Evolutionary conservation across 2,888 invertebrate species (phyloP).

Genomic region (Biston betularia): DNA sequence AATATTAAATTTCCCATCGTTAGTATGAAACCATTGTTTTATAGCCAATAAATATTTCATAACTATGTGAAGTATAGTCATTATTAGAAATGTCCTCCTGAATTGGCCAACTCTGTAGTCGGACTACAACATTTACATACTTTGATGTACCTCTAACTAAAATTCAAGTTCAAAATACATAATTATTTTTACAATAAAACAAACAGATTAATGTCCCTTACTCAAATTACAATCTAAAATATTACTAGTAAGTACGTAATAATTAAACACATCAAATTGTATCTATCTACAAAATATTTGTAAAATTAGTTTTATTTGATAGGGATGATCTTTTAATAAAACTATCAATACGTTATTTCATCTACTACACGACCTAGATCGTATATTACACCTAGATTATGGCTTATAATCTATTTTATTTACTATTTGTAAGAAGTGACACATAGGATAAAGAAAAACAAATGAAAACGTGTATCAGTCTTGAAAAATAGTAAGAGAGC

Average conservation of each 20-base stretch:
- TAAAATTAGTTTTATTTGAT: not conserved
- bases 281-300: not conserved
- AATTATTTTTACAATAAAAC: too few relatives aligned
- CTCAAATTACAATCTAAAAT: not conserved
- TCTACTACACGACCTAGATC: not conserved
- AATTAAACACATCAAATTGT: not conserved
- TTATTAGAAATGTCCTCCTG: too few relatives aligned
- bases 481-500: slow-evolving; percentile 17
- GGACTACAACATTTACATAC: too few relatives aligned
- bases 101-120: too few relatives aligned
- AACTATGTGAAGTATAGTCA: too few relatives aligned
- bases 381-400: too few relatives aligned
- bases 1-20: too few relatives aligned
- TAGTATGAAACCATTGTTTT: too few relatives aligned
- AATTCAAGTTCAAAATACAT: too few relatives aligned
- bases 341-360: not conserved
- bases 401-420: not conserved
- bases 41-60: too few relatives aligned
- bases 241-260: not conserved
- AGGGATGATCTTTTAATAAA: too few relatives aligned
- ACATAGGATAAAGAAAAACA: not conserved
- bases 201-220: not conserved
- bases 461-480: slow-evolving; percentile 19
- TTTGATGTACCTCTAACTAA: too few relatives aligned
- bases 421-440: not conserved